A percentile compares a stretch with the other conserved stretches of the same genome.
phyloP scores from a whole-genome alignment of 35 echinoderm and acorn worm genomes.

The Lytechinus variegatus region DNA sequence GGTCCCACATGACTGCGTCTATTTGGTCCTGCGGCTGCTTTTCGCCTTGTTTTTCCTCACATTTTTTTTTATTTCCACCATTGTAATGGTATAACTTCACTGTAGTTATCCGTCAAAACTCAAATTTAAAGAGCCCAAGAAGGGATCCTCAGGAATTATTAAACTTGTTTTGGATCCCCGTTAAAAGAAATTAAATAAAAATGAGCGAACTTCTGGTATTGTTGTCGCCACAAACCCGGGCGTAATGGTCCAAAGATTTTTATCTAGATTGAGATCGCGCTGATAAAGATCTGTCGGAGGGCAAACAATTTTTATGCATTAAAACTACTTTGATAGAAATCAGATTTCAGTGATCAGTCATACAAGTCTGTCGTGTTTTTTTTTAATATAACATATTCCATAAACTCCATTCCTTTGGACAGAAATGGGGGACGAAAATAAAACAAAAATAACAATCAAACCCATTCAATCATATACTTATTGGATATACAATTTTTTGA shows the following conservation, averaged over 20 bases:
- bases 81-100: neutral
- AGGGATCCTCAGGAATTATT: neutral
- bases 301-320: neutral
- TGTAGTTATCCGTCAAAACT: neutral
- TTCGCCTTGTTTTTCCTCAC: neutral
- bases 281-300: neutral
- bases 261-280: neutral
- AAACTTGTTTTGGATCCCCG: neutral
- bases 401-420: neutral
- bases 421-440: neutral
- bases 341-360: neutral
- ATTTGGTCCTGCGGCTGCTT: neutral
- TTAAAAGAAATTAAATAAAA: neutral
- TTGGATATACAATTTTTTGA: too few species aligned
- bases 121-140: neutral
- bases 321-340: slow-evolving; percentile 15
- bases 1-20: slow-evolving; percentile 10
- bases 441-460: neutral
- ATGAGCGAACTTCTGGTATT: neutral
- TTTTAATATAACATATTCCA: neutral
- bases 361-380: neutral
- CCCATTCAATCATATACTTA: neutral
- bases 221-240: neutral
- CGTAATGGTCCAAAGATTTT: neutral
- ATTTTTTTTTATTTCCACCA: slow-evolving; percentile 26